phyloP scores from a whole-genome alignment of 2,888 invertebrate species.

The Teleiodes luculella region DNA sequence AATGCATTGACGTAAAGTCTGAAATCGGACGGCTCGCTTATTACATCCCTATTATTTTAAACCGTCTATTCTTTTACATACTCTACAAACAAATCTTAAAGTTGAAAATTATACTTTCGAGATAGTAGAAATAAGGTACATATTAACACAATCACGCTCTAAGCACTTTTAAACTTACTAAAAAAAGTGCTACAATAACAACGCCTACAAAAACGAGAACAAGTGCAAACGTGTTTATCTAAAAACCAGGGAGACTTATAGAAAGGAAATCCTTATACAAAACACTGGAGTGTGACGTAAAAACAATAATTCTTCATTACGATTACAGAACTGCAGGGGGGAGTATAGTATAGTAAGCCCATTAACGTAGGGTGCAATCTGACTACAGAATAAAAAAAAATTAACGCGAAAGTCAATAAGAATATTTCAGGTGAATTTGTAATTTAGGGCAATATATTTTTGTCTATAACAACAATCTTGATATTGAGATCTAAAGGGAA shows the following conservation, averaged over 20 bases:
- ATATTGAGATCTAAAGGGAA: too few relatives aligned
- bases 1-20: background rate
- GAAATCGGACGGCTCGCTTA: background rate
- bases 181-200: constrained; percentile 33
- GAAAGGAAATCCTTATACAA: constrained; percentile 70
- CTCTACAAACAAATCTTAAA: constrained; percentile 6
- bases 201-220: constrained; percentile 47
- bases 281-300: constrained; percentile 68
- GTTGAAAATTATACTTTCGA: constrained; percentile 12
- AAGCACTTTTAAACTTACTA: constrained; percentile 27
- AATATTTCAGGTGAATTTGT: too few relatives aligned
- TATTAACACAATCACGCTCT: background rate
- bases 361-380: constrained; percentile 31
- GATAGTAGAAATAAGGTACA: constrained; percentile 9
- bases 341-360: constrained; percentile 38
- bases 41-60: constrained; percentile 8
- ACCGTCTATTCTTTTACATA: background rate
- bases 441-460: too few relatives aligned
- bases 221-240: constrained; percentile 68
- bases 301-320: constrained; percentile 76
- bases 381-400: background rate
- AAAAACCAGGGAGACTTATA: constrained; percentile 61
- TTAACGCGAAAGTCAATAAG: too few relatives aligned
- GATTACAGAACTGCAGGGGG: constrained; percentile 32
- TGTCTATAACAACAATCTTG: too few relatives aligned